Base-by-base conservation (phyloP, 2,888 invertebrate species). In the Pyrochroa serraticornis region DNA sequence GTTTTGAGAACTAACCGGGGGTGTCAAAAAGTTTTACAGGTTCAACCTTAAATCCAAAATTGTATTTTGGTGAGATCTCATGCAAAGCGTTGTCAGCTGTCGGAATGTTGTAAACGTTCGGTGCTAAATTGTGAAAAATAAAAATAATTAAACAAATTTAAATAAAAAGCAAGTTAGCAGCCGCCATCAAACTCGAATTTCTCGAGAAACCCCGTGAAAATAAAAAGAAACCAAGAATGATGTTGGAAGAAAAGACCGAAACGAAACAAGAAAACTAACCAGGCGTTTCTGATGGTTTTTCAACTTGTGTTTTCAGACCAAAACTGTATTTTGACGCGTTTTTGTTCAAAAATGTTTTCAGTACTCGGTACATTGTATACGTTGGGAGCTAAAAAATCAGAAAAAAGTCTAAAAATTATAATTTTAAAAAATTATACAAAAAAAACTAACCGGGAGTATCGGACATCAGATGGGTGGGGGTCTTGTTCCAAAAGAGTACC, bases 21-120 rank as follows among this genome's bases (percentile, higher is more conserved):
- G 85, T 82, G 50, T 83, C 82, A 67, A 83, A 84, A 55, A 82
- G 77, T 67, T 83, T 84, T 64, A 85, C 84, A 49, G 77, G 73
- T 72, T 82, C 79, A 35, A 84, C 82, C 76, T 86, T 90, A 61
- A 84, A 82, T 47, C 89, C 88, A 74, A 91, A 85, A 5, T 87
- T 86, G 72, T 85, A 89, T 68, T 83, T 88, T 59, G 85, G 82
- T 38, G 86, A 84, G 67, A 80, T 82, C 66, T 85, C 84, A 48
- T 82, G 84, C 74, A 71, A 60, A 30, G 63, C 64, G 39, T 63
- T 85, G 60, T 87, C 87, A 8, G 85, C 81, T 66, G 80, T 81
- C 59, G 85, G 84, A 12, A 80, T 81, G 61, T 80, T 72, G 69
- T 83, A 81, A 30, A 73, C 71, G 67, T 88, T 84, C 70, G 86